Conservation (phyloP, 2,797 vertebrate genomes). For the Spatula versicolor region DNA sequence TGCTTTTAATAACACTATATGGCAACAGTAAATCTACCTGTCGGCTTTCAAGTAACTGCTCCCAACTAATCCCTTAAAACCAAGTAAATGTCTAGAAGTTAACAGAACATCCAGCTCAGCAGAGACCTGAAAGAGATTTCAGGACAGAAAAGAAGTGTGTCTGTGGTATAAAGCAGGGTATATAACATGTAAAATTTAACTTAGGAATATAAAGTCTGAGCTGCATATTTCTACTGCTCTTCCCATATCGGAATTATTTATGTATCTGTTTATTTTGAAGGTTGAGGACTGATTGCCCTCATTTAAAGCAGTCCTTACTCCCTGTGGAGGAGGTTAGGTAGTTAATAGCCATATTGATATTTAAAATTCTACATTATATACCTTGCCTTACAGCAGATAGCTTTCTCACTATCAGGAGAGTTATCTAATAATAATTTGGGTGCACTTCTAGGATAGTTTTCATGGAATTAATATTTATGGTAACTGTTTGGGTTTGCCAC, state of each 20-base stretch:
- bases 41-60: not conserved
- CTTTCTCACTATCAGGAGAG: not conserved
- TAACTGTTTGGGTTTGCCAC: not conserved
- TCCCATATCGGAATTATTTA: not conserved
- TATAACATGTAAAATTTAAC: not conserved
- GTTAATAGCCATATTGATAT: not conserved
- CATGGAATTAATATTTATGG: not conserved
- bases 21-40: not conserved
- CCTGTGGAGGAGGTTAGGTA: not conserved
- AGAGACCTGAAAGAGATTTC: not conserved
- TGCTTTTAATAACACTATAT: not conserved
- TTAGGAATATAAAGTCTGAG: not conserved
- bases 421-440: not conserved
- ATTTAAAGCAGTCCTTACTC: constrained; percentile 18
- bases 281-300: not conserved
- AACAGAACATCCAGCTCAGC: not conserved
- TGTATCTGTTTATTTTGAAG: not conserved
- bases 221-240: not conserved
- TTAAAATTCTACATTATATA: not conserved
- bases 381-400: not conserved
- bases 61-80: not conserved
- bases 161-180: not conserved
- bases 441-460: not conserved
- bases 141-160: not conserved
- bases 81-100: not conserved